phyloP scores from a whole-genome alignment of 2,113 vertebrate species.

The Colaptes auratus region DNA sequence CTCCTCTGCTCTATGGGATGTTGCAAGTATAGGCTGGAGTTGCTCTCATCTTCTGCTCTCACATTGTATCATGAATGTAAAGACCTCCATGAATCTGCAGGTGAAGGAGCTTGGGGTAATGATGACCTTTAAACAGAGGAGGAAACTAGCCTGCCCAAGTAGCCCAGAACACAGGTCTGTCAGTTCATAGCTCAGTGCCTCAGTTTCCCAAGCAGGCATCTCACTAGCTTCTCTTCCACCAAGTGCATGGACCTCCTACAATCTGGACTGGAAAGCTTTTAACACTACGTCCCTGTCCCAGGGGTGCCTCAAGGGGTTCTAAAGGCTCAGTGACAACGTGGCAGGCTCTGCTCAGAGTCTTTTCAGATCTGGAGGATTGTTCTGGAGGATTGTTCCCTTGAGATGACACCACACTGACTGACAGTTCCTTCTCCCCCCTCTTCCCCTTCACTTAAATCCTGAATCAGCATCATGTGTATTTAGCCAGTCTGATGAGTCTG shows the following conservation, averaged over 20 bases:
- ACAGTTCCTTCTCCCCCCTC: background rate
- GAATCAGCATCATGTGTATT: background rate
- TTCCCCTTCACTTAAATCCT: background rate
- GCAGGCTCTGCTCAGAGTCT: background rate
- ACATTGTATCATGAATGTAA: background rate
- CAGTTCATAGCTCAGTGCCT: background rate
- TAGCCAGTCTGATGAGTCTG: background rate
- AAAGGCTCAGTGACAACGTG: background rate
- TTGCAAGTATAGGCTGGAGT: background rate
- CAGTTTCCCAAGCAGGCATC: background rate
- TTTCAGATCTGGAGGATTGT: background rate
- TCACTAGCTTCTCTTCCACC: background rate
- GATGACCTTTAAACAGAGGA: background rate
- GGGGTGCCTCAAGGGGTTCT: background rate
- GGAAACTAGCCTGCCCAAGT: background rate
- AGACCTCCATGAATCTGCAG: background rate
- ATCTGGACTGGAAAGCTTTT: background rate
- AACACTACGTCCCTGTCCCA: background rate
- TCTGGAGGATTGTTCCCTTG: background rate
- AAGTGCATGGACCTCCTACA: background rate
- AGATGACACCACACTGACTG: background rate
- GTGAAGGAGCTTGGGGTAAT: background rate
- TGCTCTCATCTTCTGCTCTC: no score
- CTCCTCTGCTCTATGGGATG: background rate
- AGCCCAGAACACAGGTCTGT: background rate